A percentile compares a stretch with the other conserved stretches of the same genome.
Conservation (phyloP, 2,888 invertebrate genomes). For the Agriopis marginaria region DNA sequence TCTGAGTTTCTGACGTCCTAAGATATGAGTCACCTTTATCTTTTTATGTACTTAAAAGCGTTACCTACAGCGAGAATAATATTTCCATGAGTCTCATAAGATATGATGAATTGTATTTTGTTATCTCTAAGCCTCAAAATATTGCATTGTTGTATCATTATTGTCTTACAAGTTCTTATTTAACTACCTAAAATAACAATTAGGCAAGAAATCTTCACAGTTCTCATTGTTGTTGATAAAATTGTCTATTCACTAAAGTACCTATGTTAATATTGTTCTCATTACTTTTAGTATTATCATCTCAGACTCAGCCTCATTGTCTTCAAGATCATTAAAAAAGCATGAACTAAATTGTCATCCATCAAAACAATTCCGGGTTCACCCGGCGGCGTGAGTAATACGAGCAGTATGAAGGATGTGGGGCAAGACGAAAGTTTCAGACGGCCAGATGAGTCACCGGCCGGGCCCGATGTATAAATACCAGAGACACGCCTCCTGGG, state of each 20-base stretch:
- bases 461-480: slow-evolving; percentile 78
- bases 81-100: slow-evolving; percentile 37
- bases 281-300: slow-evolving; percentile 23
- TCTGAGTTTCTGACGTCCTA: slow-evolving; percentile 48
- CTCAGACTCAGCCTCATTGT: slow-evolving; percentile 40
- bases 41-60: slow-evolving; percentile 16
- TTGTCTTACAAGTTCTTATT: slow-evolving; percentile 30
- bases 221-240: slow-evolving; percentile 33
- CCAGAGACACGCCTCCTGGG: slow-evolving; percentile 84
- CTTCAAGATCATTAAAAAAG: slow-evolving; percentile 38
- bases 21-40: slow-evolving; percentile 51
- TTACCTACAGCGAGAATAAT: slow-evolving; percentile 36
- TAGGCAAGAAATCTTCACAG: slow-evolving; percentile 44
- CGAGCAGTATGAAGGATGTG: slow-evolving; percentile 79
- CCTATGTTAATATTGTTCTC: slow-evolving; percentile 3
- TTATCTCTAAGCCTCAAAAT: slow-evolving; percentile 37
- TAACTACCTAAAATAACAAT: slow-evolving; percentile 29
- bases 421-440: slow-evolving; percentile 83
- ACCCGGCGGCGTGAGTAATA: slow-evolving; percentile 76
- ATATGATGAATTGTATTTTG: slow-evolving; percentile 42
- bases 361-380: slow-evolving; percentile 79
- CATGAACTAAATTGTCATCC: slow-evolving; percentile 41
- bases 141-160: slow-evolving; percentile 41
- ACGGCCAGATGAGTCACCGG: slow-evolving; percentile 78
- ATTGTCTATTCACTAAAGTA: slow-evolving; percentile 33